phyloP scores from a whole-genome alignment of 2,113 vertebrate genomes.

The Struthidea cinerea region DNA sequence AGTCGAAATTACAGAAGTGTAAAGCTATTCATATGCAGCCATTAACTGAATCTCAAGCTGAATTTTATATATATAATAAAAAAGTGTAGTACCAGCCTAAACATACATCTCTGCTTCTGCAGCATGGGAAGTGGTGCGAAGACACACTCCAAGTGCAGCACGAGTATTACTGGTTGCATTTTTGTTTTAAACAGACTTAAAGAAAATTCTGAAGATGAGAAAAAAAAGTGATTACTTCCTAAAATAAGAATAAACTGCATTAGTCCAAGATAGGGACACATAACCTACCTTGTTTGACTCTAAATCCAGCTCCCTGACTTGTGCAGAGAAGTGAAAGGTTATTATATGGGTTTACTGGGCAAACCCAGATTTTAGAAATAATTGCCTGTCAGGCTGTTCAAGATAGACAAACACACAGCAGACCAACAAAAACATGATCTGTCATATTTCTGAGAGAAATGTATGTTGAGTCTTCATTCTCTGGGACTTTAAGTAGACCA shows the following conservation, averaged over 20 bases:
- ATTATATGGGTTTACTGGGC: slow-evolving; percentile 76
- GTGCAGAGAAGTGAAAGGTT: slow-evolving; percentile 73
- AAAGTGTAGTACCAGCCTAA: not conserved
- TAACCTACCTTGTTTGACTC: slow-evolving; percentile 69
- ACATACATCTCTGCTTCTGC: not conserved
- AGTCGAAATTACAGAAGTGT: not conserved
- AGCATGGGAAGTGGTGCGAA: not conserved
- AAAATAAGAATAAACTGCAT: slow-evolving; percentile 57
- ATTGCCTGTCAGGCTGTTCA: slow-evolving; percentile 81
- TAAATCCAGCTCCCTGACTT: slow-evolving; percentile 67
- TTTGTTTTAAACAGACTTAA: not conserved
- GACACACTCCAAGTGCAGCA: not conserved
- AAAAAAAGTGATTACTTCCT: slow-evolving; percentile 35
- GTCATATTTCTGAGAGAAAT: slow-evolving; percentile 79
- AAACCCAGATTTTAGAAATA: slow-evolving; percentile 84
- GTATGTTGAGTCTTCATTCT: slow-evolving; percentile 79
- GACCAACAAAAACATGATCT: slow-evolving; percentile 82
- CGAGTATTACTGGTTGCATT: not conserved
- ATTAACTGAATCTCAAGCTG: not conserved
- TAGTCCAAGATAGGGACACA: slow-evolving; percentile 59
- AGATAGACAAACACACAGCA: slow-evolving; percentile 80
- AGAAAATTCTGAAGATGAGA: slow-evolving; percentile 1
- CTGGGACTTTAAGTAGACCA: slow-evolving; percentile 67
- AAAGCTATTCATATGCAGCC: not conserved
- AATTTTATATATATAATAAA: not conserved